phyloP scores from a whole-genome alignment of 2,797 vertebrate species.

The Cuniculus paca region DNA sequence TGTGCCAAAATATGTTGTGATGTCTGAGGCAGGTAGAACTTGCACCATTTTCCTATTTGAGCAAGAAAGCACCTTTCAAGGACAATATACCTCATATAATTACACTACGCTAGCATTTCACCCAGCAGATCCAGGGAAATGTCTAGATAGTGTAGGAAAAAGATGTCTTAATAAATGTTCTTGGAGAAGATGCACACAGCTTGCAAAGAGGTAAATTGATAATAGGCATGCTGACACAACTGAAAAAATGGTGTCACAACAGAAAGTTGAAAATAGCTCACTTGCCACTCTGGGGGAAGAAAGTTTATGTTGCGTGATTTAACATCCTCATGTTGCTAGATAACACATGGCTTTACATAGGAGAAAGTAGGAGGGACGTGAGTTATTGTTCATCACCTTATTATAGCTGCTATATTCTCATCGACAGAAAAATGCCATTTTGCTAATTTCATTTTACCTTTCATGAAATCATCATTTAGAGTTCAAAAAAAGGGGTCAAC shows the following conservation, averaged over 20 bases:
- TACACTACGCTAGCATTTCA: neutral
- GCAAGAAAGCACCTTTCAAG: neutral
- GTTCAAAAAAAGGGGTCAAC: conserved; percentile 45
- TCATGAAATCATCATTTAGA: conserved; percentile 42
- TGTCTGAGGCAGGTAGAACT: neutral
- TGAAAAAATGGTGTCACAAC: conserved; percentile 66
- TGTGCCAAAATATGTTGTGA: neutral
- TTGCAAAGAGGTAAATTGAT: conserved; percentile 59
- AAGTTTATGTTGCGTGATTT: conserved; percentile 63
- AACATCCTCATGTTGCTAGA: conserved; percentile 22
- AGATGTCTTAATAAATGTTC: neutral
- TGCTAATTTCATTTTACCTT: conserved; percentile 73
- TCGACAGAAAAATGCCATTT: conserved; percentile 59
- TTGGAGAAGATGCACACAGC: conserved; percentile 21
- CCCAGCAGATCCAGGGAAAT: neutral
- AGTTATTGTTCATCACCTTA: neutral
- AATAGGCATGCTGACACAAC: conserved; percentile 61
- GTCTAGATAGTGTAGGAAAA: neutral
- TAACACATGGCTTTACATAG: neutral
- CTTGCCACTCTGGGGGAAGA: conserved; percentile 52
- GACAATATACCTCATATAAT: neutral
- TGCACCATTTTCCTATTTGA: conserved; percentile 25
- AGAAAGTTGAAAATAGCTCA: conserved; percentile 75
- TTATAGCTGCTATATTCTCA: neutral
- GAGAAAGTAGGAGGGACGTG: neutral